Base-by-base conservation (phyloP, 1,140 invertebrate species). In the Lucilia cuprina region DNA sequence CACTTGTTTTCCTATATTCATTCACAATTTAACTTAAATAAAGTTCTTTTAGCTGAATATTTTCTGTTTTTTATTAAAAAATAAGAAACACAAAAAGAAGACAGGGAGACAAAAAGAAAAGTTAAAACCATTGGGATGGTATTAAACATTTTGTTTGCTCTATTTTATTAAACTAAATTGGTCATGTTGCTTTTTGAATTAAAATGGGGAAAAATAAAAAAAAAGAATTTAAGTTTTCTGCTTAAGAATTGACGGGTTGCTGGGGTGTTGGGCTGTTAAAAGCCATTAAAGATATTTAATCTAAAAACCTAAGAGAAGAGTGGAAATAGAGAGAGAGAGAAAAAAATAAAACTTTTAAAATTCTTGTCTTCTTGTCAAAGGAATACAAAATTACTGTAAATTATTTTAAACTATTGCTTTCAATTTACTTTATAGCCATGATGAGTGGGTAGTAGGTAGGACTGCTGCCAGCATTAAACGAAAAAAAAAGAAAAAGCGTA, bases 161-260 rank as follows among this genome's bases (percentile, higher is more conserved):
- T 21, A 70, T 70, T 70, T 70, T n/a, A 70, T 70, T 70, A 70
- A 70, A 70, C 65, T 70, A 70, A 70, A 70, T 70, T 70, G 65
- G 65, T 21, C 5, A 21, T 70, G 65, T 70, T 70, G n/a, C 65
- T 41, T 3, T 41, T 41, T 3, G 35, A 41, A 41, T 41, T 41
- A 41, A 41, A 41, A 41, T 41, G 8, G 35, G n/a, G n/a, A n/a
- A n/a, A n/a, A 41, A 41, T 5, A 41, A 41, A 41, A 41, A 3
- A 41, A 8, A 41, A 41, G 35, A 41, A 41, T 41, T 41, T 41
- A 41, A 41, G 35, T 41, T 41, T 41, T 3, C 35, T 41, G 35
- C n/a, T n/a, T 41, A 41, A 41, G 35, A 8, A 5, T 41, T 41
- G 35, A n/a, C n/a, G n/a, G n/a, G n/a, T n/a, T n/a, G n/a, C n/a